Evolutionary conservation across 1,140 invertebrate species (phyloP).

Genomic region (Mercenaria mercenaria): DNA sequence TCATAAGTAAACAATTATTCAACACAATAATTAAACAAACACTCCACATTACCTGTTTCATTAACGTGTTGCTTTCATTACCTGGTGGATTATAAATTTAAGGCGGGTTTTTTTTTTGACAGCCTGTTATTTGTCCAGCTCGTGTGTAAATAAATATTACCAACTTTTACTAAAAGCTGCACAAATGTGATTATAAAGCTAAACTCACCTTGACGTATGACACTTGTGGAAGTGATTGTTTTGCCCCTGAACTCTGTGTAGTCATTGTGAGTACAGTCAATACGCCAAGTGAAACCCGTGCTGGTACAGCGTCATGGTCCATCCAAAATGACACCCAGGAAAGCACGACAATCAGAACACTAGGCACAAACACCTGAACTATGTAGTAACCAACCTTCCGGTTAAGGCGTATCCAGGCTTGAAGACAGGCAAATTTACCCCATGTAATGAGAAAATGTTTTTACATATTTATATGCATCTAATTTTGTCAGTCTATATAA

Average conservation of each 20-base stretch:
- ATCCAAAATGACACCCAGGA: slow-evolving; percentile 99
- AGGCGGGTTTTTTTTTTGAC: too few relatives aligned
- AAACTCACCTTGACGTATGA: slow-evolving; percentile 88
- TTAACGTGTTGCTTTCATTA: too few relatives aligned
- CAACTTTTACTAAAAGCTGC: too few relatives aligned
- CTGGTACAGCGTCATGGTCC: slow-evolving; percentile 88
- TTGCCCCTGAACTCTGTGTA: slow-evolving; percentile 78
- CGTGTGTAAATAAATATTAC: too few relatives aligned
- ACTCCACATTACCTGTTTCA: too few relatives aligned
- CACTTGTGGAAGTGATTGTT: slow-evolving; percentile 86
- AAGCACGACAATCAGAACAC: slow-evolving; percentile 96
- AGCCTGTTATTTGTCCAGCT: too few relatives aligned
- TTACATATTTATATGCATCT: too few relatives aligned
- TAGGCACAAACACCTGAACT: slow-evolving; percentile 97
- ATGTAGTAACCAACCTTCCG: slow-evolving; percentile 97
- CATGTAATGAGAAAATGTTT: slow-evolving; percentile 24
- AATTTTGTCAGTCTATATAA: too few relatives aligned
- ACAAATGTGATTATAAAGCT: too few relatives aligned
- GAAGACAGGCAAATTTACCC: slow-evolving; percentile 56
- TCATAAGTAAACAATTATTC: too few relatives aligned
- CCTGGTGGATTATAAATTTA: too few relatives aligned
- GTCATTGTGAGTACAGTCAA: slow-evolving; percentile 80
- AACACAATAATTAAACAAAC: too few relatives aligned
- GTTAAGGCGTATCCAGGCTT: slow-evolving; percentile 87
- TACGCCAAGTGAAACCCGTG: slow-evolving; percentile 88